phyloP scores from a whole-genome alignment of 2,888 invertebrate species.

The Drosophila koepferae region DNA sequence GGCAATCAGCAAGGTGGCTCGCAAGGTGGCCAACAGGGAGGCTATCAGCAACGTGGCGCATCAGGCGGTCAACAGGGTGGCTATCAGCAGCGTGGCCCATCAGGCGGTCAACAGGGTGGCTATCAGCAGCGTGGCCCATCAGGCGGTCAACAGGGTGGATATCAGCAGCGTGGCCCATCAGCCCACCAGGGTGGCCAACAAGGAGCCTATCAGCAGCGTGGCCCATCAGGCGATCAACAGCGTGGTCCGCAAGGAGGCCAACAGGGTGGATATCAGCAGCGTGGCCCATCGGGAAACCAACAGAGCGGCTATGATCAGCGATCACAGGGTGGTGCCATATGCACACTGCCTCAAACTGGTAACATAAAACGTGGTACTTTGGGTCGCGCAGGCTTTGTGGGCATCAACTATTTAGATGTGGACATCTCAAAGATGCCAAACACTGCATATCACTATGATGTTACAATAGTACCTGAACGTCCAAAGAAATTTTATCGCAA shows the following conservation, averaged over 20 bases:
- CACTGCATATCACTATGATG: constrained; percentile 92
- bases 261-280: constrained; percentile 10
- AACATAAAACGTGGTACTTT: constrained; percentile 74
- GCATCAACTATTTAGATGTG: constrained; percentile 89
- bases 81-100: constrained; percentile 8
- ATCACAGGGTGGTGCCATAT: constrained; percentile 13
- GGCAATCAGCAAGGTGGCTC: background rate
- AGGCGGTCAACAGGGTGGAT: background rate
- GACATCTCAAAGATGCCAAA: constrained; percentile 85
- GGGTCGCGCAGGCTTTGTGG: constrained; percentile 86
- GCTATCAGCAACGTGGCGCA: background rate
- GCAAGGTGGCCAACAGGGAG: background rate
- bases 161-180: background rate
- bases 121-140: constrained; percentile 7
- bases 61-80: background rate
- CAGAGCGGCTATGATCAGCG: background rate
- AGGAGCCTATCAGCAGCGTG: constrained; percentile 8
- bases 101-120: background rate
- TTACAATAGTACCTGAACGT: constrained; percentile 89
- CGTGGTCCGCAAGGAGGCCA: background rate
- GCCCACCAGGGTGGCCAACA: background rate
- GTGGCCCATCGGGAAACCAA: background rate
- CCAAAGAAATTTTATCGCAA: constrained; percentile 88
- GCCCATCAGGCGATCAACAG: background rate
- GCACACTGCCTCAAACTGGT: constrained; percentile 29